phyloP scores from a whole-genome alignment of 2,113 vertebrate species.

The Callocephalon fimbriatum region DNA sequence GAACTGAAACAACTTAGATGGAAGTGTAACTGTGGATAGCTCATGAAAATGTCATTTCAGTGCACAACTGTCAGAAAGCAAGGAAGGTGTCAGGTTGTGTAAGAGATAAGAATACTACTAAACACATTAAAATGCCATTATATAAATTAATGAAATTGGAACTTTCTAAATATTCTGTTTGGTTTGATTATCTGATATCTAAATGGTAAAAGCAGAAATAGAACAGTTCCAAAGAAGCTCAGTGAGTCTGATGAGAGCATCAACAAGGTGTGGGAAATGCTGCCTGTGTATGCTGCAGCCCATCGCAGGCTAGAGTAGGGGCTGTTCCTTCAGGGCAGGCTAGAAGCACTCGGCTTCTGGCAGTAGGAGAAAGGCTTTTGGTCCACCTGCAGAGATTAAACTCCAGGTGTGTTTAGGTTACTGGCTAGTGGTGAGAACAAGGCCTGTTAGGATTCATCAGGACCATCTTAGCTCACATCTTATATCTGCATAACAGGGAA shows the following conservation, averaged over 20 bases:
- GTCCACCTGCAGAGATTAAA: neutral
- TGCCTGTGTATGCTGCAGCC: neutral
- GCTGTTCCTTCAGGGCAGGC: neutral
- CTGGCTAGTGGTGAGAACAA: neutral
- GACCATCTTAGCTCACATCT: neutral
- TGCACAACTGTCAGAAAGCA: neutral
- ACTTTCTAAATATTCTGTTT: neutral
- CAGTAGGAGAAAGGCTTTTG: neutral
- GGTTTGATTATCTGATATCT: neutral
- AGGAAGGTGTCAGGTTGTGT: neutral
- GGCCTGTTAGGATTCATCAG: neutral
- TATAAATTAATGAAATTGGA: neutral
- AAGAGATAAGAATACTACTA: neutral
- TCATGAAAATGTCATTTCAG: neutral
- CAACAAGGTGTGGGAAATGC: fast-evolving
- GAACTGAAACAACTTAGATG: neutral
- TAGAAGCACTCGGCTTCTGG: neutral
- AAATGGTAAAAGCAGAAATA: neutral
- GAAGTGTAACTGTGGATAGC: fast-evolving
- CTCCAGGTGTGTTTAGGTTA: neutral
- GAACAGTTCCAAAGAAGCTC: neutral
- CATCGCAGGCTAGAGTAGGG: fast-evolving
- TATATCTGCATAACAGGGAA: fast-evolving
- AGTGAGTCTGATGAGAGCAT: neutral
- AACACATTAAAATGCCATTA: neutral